Conservation (phyloP, 2,113 vertebrate species). For the Athene cunicularia region DNA sequence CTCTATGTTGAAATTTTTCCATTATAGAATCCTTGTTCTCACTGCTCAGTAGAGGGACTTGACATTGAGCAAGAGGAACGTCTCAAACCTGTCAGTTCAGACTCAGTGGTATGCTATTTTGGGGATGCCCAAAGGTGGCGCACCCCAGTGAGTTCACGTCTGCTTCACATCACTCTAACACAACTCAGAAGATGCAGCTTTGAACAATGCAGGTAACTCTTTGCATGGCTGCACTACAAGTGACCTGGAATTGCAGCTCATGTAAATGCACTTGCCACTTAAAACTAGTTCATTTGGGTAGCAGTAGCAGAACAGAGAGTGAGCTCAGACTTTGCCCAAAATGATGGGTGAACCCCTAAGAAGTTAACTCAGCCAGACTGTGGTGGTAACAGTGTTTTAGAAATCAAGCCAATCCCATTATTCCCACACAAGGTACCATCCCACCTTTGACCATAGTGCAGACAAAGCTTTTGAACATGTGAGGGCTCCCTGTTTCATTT, state of each 20-base stretch:
- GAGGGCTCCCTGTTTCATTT: neutral
- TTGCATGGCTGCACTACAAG: neutral
- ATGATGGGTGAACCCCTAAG: neutral
- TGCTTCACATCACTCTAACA: fast-evolving
- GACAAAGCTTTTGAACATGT: neutral
- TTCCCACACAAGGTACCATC: neutral
- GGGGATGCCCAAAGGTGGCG: neutral
- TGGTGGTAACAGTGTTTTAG: neutral
- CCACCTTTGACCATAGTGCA: neutral
- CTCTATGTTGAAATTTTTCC: neutral
- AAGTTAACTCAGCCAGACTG: neutral
- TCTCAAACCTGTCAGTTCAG: neutral
- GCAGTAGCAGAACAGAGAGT: fast-evolving
- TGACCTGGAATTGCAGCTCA: neutral
- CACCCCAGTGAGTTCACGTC: neutral
- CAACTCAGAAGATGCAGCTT: neutral
- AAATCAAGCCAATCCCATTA: neutral
- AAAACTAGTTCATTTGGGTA: neutral
- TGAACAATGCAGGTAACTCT: neutral
- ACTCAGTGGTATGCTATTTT: neutral
- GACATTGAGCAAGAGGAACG: neutral
- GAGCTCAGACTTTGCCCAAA: neutral
- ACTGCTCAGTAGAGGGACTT: neutral
- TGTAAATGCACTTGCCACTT: neutral
- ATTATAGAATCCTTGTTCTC: neutral